A percentile compares a stretch with the other conserved stretches of the same genome.
Conservation (phyloP, 2,888 invertebrate genomes). For the Nycteola revayana region DNA sequence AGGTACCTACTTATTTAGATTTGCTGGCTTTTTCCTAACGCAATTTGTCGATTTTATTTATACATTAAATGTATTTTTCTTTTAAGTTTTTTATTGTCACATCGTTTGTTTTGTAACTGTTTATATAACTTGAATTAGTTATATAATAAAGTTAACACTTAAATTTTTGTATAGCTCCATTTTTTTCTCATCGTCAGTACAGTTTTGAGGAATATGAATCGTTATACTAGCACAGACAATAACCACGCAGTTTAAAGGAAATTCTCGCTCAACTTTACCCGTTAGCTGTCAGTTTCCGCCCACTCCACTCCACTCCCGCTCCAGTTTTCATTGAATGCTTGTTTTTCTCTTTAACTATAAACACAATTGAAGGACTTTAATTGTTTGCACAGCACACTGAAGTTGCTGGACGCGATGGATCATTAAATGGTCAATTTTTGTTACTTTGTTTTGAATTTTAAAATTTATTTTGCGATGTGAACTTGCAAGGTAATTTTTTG, state of each 20-base stretch:
- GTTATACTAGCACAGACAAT: constrained; percentile 18
- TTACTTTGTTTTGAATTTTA: background rate
- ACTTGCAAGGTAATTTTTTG: no score
- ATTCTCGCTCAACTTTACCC: constrained; percentile 31
- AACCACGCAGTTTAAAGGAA: constrained; percentile 15
- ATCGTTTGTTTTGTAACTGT: no score
- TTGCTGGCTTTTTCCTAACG: no score
- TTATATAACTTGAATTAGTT: no score
- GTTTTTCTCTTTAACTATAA: constrained; percentile 35
- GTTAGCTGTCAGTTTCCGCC: constrained; percentile 30
- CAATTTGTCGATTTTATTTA: no score
- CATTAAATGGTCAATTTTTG: constrained; percentile 4
- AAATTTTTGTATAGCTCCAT: no score
- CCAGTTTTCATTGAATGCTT: constrained; percentile 38
- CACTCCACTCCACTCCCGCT: constrained; percentile 32
- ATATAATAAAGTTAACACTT: no score
- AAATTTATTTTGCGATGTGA: no score
- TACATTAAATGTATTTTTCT: no score
- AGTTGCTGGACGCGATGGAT: constrained; percentile 7
- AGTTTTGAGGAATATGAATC: constrained; percentile 9
- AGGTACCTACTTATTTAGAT: no score
- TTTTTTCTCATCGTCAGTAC: no score
- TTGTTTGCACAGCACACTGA: constrained; percentile 13
- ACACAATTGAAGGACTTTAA: constrained; percentile 33
- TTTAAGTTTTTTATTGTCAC: no score